Percentiles rank a stretch among this genome's conserved stretches.
These are phyloP conservation scores for Heteractis magnifica DNA, from an alignment of 92 coral and sea anemone genomes.

Conservation along the genomic window DNA sequence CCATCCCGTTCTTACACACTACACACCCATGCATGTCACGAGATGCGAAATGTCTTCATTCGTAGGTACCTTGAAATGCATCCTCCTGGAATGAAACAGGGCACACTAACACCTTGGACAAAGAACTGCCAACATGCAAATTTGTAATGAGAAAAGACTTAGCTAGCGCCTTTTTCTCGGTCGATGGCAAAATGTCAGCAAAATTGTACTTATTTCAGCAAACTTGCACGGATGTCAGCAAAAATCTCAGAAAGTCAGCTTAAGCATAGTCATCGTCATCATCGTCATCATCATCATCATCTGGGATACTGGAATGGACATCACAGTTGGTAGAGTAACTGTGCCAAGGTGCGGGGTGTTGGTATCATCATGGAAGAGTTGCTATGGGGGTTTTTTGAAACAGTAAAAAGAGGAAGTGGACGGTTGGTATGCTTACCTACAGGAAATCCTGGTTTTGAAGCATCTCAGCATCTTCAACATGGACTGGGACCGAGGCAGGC, in stretches of 20 bases:
- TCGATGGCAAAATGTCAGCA: neutral
- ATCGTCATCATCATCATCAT: neutral
- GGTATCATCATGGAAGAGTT: too few relatives aligned
- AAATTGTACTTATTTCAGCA: neutral
- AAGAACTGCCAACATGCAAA: neutral
- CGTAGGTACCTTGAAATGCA: slow-evolving; percentile 1
- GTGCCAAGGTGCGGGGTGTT: too few relatives aligned
- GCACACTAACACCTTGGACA: neutral
- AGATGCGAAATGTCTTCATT: slow-evolving; percentile 9
- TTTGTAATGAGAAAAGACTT: neutral
- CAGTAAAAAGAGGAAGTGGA: too few relatives aligned
- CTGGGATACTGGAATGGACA: too few relatives aligned
- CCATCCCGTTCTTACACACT: neutral
- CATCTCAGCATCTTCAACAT: too few relatives aligned
- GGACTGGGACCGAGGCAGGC: neutral
- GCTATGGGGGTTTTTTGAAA: too few relatives aligned
- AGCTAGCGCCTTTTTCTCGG: neutral
- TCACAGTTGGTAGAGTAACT: too few relatives aligned
- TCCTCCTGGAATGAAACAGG: slow-evolving; percentile 6
- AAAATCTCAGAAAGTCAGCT: too few relatives aligned
- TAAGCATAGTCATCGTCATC: neutral
- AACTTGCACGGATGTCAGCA: too few relatives aligned
- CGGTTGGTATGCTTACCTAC: too few relatives aligned
- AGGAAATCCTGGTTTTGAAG: too few relatives aligned
- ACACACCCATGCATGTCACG: neutral